Evolutionary conservation across 2,113 vertebrate genomes (phyloP).

Genomic region (Callionymus lyra): DNA sequence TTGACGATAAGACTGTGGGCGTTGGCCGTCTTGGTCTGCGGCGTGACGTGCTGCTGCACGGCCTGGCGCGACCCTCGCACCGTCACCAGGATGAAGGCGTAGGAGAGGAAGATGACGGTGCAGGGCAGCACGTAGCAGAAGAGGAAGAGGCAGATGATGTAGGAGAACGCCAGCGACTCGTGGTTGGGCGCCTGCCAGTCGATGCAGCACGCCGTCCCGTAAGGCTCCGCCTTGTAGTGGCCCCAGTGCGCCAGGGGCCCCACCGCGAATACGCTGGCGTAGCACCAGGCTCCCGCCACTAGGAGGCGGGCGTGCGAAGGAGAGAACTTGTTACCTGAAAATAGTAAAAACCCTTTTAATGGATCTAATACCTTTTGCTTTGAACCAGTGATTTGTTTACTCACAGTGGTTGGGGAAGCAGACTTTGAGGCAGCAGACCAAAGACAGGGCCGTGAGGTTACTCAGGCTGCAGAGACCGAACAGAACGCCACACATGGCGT

Average conservation of each 20-base stretch:
- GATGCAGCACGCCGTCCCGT: conserved; percentile 80
- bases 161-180: conserved; percentile 58
- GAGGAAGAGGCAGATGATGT: conserved; percentile 73
- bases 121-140: conserved; percentile 79
- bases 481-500: conserved; percentile 75
- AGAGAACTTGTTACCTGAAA: conserved; percentile 72
- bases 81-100: conserved; percentile 71
- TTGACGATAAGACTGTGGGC: conserved; percentile 67
- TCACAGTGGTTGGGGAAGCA: conserved; percentile 74
- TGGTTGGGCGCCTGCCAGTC: conserved; percentile 65
- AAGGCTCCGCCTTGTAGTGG: conserved; percentile 72
- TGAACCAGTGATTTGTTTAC: conserved; percentile 5
- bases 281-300: conserved; percentile 71
- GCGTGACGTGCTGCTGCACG: conserved; percentile 66
- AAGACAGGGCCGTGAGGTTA: conserved; percentile 75
- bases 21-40: conserved; percentile 50
- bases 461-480: conserved; percentile 77
- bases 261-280: conserved; percentile 65
- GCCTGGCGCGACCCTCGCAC: conserved; percentile 68
- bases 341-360: conserved; percentile 7
- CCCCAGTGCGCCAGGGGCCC: conserved; percentile 75
- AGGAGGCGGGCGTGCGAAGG: conserved; percentile 62
- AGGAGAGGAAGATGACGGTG: conserved; percentile 72
- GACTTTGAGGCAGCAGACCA: conserved; percentile 82
- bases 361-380: background rate